Percentiles rank a stretch among this genome's conserved stretches.
These are phyloP conservation scores for Neria commutata DNA, from an alignment of 2,888 invertebrate species.

Conservation along the genomic window DNA sequence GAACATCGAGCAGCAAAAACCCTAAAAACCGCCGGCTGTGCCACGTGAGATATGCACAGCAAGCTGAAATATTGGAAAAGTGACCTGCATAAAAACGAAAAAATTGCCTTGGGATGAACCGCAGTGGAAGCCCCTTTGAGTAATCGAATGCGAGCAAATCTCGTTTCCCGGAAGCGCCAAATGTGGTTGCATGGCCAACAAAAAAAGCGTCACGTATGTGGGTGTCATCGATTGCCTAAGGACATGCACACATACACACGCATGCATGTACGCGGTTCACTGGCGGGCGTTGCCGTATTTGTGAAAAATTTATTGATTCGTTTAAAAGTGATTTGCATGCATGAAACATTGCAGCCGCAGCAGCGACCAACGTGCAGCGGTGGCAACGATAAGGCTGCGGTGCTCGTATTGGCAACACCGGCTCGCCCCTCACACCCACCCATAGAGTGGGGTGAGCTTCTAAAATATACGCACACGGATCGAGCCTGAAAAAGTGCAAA, in stretches of 20 bases:
- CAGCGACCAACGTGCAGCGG: background rate
- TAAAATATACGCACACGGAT: background rate
- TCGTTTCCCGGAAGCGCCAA: too few relatives aligned
- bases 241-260: background rate
- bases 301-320: constrained; percentile 25
- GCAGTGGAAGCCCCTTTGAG: background rate
- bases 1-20: too few relatives aligned
- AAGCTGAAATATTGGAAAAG: too few relatives aligned
- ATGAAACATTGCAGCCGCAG: constrained; percentile 4
- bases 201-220: background rate
- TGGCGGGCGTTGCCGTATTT: constrained; percentile 13
- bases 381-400: background rate
- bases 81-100: too few relatives aligned
- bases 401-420: background rate
- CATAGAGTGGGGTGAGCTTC: background rate
- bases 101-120: background rate
- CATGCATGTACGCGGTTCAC: constrained; percentile 1
- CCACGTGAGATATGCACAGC: too few relatives aligned
- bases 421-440: too few relatives aligned
- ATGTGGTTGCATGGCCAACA: too few relatives aligned
- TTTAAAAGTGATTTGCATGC: constrained; percentile 27
- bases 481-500: background rate
- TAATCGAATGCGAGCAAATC: background rate
- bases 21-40: too few relatives aligned
- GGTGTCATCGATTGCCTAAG: background rate